These are phyloP conservation scores for Carposina sasakii DNA, from an alignment of 1,140 invertebrate genomes.

Conservation along the genomic window DNA sequence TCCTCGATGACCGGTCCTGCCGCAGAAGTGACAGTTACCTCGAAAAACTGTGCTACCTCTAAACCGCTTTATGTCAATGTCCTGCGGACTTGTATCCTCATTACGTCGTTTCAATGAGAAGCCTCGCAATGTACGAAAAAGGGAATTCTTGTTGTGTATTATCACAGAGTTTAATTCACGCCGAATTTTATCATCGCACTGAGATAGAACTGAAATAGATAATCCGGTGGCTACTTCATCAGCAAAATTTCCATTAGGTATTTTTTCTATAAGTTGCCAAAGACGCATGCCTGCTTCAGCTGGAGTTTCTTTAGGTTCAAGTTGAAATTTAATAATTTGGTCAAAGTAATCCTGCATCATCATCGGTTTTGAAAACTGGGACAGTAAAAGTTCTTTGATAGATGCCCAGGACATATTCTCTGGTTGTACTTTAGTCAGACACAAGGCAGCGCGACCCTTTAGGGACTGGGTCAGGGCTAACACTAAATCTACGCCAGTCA, in stretches of 20 bases:
- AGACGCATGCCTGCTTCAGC: too few relatives aligned
- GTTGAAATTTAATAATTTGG: too few relatives aligned
- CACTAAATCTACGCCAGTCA: too few relatives aligned
- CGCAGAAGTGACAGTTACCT: slow-evolving; percentile 14
- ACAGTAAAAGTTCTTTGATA: too few relatives aligned
- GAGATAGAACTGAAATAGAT: slow-evolving; percentile 19
- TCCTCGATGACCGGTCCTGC: slow-evolving; percentile 17
- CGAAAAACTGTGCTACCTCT: background rate
- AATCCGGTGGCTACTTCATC: slow-evolving; percentile 24
- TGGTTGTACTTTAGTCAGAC: too few relatives aligned
- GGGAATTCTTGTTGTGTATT: slow-evolving; percentile 14
- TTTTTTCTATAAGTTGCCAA: too few relatives aligned
- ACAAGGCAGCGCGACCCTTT: too few relatives aligned
- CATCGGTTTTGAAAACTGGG: too few relatives aligned
- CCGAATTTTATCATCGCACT: slow-evolving; percentile 15
- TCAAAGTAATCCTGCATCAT: too few relatives aligned
- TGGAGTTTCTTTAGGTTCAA: too few relatives aligned
- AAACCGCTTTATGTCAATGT: slow-evolving; percentile 5
- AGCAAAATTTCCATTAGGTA: slow-evolving; percentile 15
- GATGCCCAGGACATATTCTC: too few relatives aligned
- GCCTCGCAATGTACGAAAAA: slow-evolving; percentile 19
- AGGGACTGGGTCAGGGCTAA: too few relatives aligned
- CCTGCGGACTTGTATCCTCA: slow-evolving; percentile 3
- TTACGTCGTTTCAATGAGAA: slow-evolving; percentile 12
- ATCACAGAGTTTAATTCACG: slow-evolving; percentile 21